Conservation (phyloP, 2,888 invertebrate species). For the Marasmarcha lunaedactyla region DNA sequence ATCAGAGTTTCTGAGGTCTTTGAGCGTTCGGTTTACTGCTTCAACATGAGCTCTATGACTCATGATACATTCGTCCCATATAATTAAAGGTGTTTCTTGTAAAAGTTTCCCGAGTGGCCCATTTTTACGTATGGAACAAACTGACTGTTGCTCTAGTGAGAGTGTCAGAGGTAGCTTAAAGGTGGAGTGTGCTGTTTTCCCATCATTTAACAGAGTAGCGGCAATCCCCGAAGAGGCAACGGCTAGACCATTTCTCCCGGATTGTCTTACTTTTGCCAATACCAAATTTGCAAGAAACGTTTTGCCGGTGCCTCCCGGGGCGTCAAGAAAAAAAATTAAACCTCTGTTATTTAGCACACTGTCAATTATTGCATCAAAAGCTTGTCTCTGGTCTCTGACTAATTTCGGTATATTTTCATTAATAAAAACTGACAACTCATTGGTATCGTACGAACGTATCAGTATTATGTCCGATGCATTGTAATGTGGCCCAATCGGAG, state of each 20-base stretch:
- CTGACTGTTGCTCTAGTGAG: conserved; percentile 15
- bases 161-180: no score
- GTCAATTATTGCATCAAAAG: conserved; percentile 12
- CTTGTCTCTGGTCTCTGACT: conserved; percentile 14
- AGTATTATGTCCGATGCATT: conserved; percentile 11
- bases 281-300: conserved; percentile 13
- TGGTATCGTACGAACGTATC: conserved; percentile 12
- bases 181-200: no score
- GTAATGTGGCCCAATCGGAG: conserved; percentile 12
- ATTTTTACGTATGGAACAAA: conserved; percentile 19
- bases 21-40: conserved; percentile 13
- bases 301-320: no score
- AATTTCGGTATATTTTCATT: conserved; percentile 15
- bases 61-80: conserved; percentile 19
- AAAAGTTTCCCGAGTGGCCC: conserved; percentile 24
- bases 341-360: conserved; percentile 9
- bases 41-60: conserved; percentile 15
- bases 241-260: conserved; percentile 13
- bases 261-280: conserved; percentile 10
- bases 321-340: conserved; percentile 12
- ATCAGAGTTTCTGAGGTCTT: no score
- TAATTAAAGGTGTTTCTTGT: conserved; percentile 17
- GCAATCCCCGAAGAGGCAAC: no score
- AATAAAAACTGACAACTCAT: conserved; percentile 13
- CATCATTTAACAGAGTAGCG: no score